Evolutionary conservation across 2,888 invertebrate genomes (phyloP).

Genomic region (Prosapia bicincta): DNA sequence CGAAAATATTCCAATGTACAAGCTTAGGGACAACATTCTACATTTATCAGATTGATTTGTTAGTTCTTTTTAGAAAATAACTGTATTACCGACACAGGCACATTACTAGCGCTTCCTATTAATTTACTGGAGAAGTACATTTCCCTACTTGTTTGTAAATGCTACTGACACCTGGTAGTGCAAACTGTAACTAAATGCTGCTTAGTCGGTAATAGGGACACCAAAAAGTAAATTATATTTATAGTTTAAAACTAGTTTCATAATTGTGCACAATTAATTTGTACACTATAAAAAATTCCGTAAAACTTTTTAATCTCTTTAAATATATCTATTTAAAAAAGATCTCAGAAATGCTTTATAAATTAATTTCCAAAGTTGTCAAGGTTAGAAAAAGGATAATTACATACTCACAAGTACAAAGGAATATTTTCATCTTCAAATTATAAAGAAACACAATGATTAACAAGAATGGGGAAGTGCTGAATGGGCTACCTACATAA

Average conservation of each 20-base stretch:
- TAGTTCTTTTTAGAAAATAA: not conserved
- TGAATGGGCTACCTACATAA: constrained; percentile 20
- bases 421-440: not conserved
- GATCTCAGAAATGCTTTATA: no score
- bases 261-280: no score
- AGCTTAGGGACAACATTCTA: not conserved
- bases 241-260: no score
- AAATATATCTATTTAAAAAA: no score
- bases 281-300: no score
- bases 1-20: not conserved
- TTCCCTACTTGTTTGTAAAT: no score
- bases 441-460: not conserved
- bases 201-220: not conserved
- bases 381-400: no score
- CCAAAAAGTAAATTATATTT: no score
- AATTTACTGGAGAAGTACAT: no score
- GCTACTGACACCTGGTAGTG: not conserved
- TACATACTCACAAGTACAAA: not conserved
- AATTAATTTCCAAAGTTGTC: no score
- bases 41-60: not conserved
- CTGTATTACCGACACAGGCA: not conserved
- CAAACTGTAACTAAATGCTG: not conserved
- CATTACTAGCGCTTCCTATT: not conserved
- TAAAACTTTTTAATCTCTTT: no score
- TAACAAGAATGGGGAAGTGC: constrained; percentile 26